Conservation (phyloP, 2,113 vertebrate species). For the Neogale vison region DNA sequence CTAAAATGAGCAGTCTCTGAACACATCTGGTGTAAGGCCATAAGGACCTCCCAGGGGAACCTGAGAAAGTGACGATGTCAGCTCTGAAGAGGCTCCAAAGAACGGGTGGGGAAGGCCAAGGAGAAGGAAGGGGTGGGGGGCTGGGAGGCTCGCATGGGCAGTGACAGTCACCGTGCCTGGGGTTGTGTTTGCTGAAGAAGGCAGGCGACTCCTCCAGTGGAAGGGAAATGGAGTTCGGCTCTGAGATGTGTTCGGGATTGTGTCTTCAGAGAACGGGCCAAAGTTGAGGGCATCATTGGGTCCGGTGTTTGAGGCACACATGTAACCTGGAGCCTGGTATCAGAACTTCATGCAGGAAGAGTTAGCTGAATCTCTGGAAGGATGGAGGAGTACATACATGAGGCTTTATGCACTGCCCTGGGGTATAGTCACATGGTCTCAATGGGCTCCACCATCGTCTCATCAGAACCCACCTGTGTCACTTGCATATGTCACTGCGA, state of each 20-base stretch:
- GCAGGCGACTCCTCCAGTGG: too few relatives aligned
- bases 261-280: background rate
- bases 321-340: too few relatives aligned
- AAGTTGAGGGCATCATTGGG: background rate
- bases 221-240: background rate
- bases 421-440: background rate
- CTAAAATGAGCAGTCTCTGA: background rate
- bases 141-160: background rate
- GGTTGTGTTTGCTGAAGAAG: background rate
- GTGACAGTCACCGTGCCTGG: background rate
- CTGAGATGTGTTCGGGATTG: background rate
- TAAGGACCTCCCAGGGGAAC: background rate
- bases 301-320: rapidly evolving
- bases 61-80: background rate
- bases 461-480: background rate
- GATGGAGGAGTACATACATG: too few relatives aligned
- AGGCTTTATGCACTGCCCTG: background rate
- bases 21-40: background rate
- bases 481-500: background rate
- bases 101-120: background rate
- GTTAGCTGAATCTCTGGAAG: background rate
- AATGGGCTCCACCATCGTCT: background rate
- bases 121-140: background rate
- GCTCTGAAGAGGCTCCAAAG: background rate
- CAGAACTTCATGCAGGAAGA: background rate